Base-by-base conservation (phyloP, 2,888 invertebrate species). In the Cybosia mesomella region DNA sequence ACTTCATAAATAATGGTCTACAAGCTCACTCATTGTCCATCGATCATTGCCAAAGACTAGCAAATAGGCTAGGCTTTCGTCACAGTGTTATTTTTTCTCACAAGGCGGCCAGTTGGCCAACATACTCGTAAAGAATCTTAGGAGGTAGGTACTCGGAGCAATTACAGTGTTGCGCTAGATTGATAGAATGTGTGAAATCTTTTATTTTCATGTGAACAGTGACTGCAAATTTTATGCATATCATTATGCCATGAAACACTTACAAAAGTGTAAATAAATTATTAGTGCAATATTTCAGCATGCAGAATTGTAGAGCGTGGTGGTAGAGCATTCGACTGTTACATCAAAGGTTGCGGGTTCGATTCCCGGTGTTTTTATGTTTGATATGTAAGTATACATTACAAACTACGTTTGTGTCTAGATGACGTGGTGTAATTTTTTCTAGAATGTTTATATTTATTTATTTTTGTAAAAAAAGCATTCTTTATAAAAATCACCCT, bases 81-180 rank as follows among this genome's bases (percentile, higher is more conserved):
- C 73, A 76, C 59, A 68, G 64, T 68, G 58, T 67, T 13, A 70
- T 76, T 83, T 81, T 81, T 85, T 85, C 85, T 80, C 82, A 81
- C 81, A 73, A 72, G 32, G 53, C 61, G 21, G 53, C 69, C 65
- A 70, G 70, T 75, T 68, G 66, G 76, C 79, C 69, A 79, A 82
- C 82, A 75, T 72, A 71, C 73, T 76, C 72, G 64, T 66, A 79
- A 77, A 80, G 82, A 85, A 85, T 80, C 80, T 71, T 68, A 43
- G 43, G 5, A 1, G 18, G 49, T 43, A 15, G 70, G 77, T 68
- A 75, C 70, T 68, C 67, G 66, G 62, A 74, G 77, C 74, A 76
- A 80, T 79, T 76, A 73, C 72, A 61, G 66, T 58, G 72, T 83
- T 77, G 77, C 77, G 82, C 65, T 63, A 64, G 66, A 68, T 79